Evolutionary conservation across 2,888 invertebrate genomes (phyloP).

Genomic region (Chalcis sispes): DNA sequence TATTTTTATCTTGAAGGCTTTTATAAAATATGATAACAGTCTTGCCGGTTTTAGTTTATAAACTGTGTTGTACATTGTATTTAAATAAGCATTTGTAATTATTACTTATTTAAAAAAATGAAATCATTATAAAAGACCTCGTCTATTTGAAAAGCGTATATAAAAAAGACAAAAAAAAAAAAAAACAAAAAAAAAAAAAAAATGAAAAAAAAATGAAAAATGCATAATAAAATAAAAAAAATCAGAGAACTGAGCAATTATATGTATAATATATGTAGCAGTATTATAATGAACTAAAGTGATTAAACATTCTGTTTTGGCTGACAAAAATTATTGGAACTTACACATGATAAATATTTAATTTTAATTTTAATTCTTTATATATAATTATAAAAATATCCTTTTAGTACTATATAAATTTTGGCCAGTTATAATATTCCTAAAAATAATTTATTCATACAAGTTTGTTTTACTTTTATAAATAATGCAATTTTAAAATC

Average conservation of each 20-base stretch:
- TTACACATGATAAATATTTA: background rate
- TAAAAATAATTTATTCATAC: conserved; percentile 40
- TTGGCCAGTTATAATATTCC: conserved; percentile 41
- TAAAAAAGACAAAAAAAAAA: conserved; percentile 16
- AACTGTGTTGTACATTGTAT: conserved; percentile 48
- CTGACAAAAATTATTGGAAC: conserved; percentile 25
- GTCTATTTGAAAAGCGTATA: conserved; percentile 36
- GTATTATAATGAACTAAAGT: conserved; percentile 30
- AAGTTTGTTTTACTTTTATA: conserved; percentile 14
- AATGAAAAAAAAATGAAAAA: conserved; percentile 11
- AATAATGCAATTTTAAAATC: conserved; percentile 10
- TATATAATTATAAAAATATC: conserved; percentile 14
- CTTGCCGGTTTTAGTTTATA: conserved; percentile 52
- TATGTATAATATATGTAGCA: conserved; percentile 45
- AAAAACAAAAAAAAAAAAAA: conserved; percentile 1
- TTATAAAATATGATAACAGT: conserved; percentile 43
- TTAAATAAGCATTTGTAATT: conserved; percentile 53
- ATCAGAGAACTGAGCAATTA: conserved; percentile 22
- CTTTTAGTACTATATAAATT: conserved; percentile 10
- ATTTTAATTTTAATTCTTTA: conserved; percentile 14
- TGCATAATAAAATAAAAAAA: conserved; percentile 5
- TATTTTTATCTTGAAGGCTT: conserved; percentile 47
- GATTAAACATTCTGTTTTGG: conserved; percentile 9
- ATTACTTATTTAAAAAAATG: conserved; percentile 26
- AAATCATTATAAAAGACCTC: conserved; percentile 42